Percentiles rank a stretch among this genome's conserved stretches.
phyloP scores from a whole-genome alignment of 2,797 vertebrate species.

The Knipowitschia caucasica region DNA sequence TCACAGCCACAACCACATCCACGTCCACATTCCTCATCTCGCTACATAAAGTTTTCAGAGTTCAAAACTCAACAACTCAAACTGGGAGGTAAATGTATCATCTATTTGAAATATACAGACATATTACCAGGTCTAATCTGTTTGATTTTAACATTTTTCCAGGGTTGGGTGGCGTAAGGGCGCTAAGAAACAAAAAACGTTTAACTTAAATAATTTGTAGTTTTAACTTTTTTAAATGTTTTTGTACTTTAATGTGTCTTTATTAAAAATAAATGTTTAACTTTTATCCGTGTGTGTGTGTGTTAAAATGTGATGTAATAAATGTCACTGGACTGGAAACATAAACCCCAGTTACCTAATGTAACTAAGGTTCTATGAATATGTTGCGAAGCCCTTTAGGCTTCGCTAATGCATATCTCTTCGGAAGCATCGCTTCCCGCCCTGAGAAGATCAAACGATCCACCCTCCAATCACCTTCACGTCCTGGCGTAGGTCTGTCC shows the following conservation, averaged over 20 bases:
- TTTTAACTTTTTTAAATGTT: neutral
- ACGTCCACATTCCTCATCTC: slow-evolving; percentile 1
- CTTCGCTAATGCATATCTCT: too few species aligned
- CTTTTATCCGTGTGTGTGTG: too few species aligned
- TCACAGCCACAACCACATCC: neutral
- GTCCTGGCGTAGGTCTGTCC: too few species aligned
- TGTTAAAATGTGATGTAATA: too few species aligned
- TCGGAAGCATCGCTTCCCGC: too few species aligned
- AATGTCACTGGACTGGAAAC: too few species aligned
- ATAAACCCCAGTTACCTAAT: too few species aligned
- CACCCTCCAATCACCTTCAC: too few species aligned
- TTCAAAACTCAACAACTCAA: fast-evolving
- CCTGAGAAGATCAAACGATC: too few species aligned
- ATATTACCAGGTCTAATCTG: neutral
- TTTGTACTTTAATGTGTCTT: neutral
- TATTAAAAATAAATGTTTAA: slow-evolving; percentile 4
- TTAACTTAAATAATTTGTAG: neutral
- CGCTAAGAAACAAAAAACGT: neutral
- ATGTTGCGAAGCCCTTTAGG: too few species aligned
- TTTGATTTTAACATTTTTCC: neutral
- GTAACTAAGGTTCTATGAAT: too few species aligned
- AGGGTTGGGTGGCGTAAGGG: slow-evolving; percentile 7
- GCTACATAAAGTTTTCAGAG: slow-evolving; percentile 18
- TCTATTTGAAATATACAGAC: neutral
- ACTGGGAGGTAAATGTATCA: slow-evolving; percentile 12